phyloP scores from a whole-genome alignment of 2,888 invertebrate species.

The Carpatolechia fugitivella region DNA sequence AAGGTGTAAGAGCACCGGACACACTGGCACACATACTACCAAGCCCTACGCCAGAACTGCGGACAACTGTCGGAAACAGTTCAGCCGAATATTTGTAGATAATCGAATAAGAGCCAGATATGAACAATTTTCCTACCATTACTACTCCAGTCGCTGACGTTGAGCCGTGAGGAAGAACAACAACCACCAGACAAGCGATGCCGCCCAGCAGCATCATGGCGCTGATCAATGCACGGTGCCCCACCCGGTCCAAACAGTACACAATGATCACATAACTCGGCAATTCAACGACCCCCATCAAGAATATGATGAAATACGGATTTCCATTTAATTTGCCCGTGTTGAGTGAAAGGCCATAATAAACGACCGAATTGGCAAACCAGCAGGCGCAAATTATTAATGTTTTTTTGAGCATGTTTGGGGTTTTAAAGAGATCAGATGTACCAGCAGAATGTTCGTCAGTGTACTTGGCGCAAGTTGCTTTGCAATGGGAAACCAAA shows the following conservation, averaged over 20 bases:
- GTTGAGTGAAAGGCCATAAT: conserved; percentile 90
- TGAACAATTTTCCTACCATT: conserved; percentile 89
- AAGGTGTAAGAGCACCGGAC: conserved; percentile 88
- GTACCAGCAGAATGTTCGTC: conserved; percentile 80
- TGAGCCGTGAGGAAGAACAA: conserved; percentile 83
- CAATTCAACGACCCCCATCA: conserved; percentile 88
- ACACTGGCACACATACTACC: conserved; percentile 92
- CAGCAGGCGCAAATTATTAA: conserved; percentile 90
- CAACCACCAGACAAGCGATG: conserved; percentile 86
- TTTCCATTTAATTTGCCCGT: conserved; percentile 89
- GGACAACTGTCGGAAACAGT: conserved; percentile 90
- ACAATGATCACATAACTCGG: conserved; percentile 88
- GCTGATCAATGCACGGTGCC: conserved; percentile 87
- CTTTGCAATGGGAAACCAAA: conserved; percentile 81
- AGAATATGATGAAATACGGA: conserved; percentile 88
- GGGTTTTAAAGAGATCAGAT: conserved; percentile 86
- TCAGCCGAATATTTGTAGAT: conserved; percentile 94
- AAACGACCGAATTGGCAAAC: conserved; percentile 92
- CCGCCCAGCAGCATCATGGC: conserved; percentile 89
- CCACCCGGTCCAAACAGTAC: conserved; percentile 86
- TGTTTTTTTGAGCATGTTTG: conserved; percentile 87
- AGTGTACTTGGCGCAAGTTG: conserved; percentile 67
- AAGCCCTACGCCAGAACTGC: conserved; percentile 90
- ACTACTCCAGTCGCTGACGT: conserved; percentile 81
- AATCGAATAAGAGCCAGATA: conserved; percentile 91